Base-by-base conservation (phyloP, 1,140 invertebrate species). In the Alviniconcha marisindica region DNA sequence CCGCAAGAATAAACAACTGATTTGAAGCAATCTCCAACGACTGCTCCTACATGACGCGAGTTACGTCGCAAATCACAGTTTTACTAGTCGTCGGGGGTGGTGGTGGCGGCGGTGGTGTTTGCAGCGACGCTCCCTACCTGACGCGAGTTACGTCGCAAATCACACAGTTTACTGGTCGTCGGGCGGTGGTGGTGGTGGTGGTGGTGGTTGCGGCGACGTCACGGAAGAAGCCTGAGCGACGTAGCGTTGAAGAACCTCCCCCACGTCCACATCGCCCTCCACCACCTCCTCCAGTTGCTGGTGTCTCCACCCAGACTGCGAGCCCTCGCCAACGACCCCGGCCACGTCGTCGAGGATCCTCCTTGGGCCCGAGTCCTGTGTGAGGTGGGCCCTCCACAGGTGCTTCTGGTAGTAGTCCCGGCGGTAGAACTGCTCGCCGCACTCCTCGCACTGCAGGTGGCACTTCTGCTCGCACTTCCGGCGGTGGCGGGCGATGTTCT, bases 391-490 rank as follows among this genome's bases (percentile, higher is more conserved):
- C 44, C 31, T 54, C 56, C 60, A 60, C 78, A 80, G 56, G 60
- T 80, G 78, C 18, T 66, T 42, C 31, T 54, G 36, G 78, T 80
- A 80, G 56, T 44, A 60, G 78, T 80, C 78, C 38, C 78, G 36
- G 21, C 78, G 54, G n/a, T 60, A 24, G 78, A 80, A 80, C 78
- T 69, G 40, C 60, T 66, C 60, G 0, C 78, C 78, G 38, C 78
- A 80, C 78, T 44, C 33, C 56, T 14, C 5, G 60, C 78, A 80
- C 78, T 66, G 78, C 78, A 80, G 60, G 78, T 80, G 78, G 38
- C 56, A 80, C 54, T 54, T 80, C 2, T 60, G 51, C 48, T 80
- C 78, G 60, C 78, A 80, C 36, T 66, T 60, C 18, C 78, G 78
- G 24, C 78, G 54, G 60, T 80, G 78, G n/a, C 78, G 78, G 18